Evolutionary conservation across 1,140 invertebrate genomes (phyloP), one percentile per base, ranked within the genome.

Genomic region (Melipona quadrifasciata): DNA sequence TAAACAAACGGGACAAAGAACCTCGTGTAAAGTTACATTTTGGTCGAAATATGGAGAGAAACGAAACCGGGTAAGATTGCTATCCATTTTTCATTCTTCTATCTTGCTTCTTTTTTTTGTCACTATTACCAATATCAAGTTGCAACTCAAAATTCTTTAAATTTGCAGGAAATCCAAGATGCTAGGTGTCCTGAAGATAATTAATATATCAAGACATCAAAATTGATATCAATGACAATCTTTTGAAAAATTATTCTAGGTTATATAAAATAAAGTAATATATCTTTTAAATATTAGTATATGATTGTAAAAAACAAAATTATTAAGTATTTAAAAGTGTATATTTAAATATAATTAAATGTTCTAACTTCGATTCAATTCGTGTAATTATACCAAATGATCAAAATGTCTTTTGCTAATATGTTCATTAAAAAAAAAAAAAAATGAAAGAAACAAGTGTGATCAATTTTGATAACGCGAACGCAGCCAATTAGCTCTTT

Each of bases 41-140:
- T 99, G 97, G 97, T 98, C 97, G 65, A 97, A 97, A 94, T 98
- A 96, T 91, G 98, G 98, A 53, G 96, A 96, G 84, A 96, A 95
- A 88, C 95, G 96, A 88, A 96, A 96, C 64, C 92, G 95, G 92
- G 94, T 95, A 92, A 92, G 86, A 83, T 73, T 71, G 1, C 39
- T 0, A 19, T 19, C 6, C 65, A 55, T 64, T 27, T 65, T 76
- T 24, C 6, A 24, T 16, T 39, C 16, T 71, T 19, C 74, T 19
- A 12, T 31, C 10, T 34, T 67, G 2, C 1, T 31, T 31, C 8
- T 67, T 67, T 8, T 27, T 31, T 65, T 17, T 8, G 6, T 65
- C 1, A 31, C 31, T 31, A 2, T 58, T 6, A 24, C 24, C 10
- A 57, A 55, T 61, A 51, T 17, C 21, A 27, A 64, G 58, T 72